Base-by-base conservation (phyloP, 1,140 invertebrate species). In the Trypoxylus dichotomus region DNA sequence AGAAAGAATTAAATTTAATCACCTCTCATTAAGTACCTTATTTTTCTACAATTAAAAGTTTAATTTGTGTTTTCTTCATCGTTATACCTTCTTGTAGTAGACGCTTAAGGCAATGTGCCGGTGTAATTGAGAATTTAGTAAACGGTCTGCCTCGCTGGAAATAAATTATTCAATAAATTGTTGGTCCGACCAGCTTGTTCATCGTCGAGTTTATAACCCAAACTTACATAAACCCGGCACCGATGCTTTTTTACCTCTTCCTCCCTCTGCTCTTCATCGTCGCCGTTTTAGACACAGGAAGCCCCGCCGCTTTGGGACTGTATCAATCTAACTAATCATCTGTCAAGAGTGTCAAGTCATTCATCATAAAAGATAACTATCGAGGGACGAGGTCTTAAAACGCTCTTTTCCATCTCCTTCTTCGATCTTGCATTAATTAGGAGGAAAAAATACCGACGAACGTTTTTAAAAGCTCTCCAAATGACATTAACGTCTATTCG, bases 291-390 rank as follows among this genome's bases (percentile, higher is more conserved):
- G 60, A 27, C 60, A 63, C 60, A 63, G 60, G 60, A 63, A 63
- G 60, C 60, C 60, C 60, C 60, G 21, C 60, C 25, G 60, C 19
- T 63, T 19, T 63, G 60, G 60, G 60, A 63, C 60, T 63, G 60
- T 27, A 63, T 63, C 60, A 24, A 63, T 63, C 60, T 63, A 63
- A 63, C 60, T 21, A 63, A 63, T 63, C 60, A 63, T 63, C 60
- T 63, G 60, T 63, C 60, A 63, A 63, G 60, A 63, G 21, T 27
- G 60, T 63, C 60, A 63, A 63, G 60, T 63, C 60, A 63, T 63
- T 63, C 60, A 63, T 63, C 60, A 63, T 63, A 63, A 63, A 63
- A 63, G 60, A 63, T 63, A 63, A 63, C 60, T 63, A 63, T 63
- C 60, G 60, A 47, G 11, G 21, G 19, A 63, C 60, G 19, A 27